Percentiles rank a stretch among this genome's conserved stretches.
Conservation (phyloP, 2,113 vertebrate species). For the Noturus placidus region DNA sequence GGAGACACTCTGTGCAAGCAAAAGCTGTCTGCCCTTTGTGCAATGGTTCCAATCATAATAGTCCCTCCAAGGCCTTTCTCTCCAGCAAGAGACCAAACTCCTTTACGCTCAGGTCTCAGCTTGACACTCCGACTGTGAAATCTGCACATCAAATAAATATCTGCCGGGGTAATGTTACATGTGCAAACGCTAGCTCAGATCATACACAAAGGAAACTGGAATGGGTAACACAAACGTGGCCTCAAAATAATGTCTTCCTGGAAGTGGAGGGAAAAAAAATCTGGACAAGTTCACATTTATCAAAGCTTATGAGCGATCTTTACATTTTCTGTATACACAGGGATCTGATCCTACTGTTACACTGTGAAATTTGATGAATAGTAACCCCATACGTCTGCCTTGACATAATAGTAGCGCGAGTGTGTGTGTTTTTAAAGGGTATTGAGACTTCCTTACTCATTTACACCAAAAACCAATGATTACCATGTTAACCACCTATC, state of each 20-base stretch:
- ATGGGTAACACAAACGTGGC: constrained; percentile 53
- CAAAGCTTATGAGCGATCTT: background rate
- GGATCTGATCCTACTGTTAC: background rate
- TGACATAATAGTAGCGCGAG: constrained; percentile 23
- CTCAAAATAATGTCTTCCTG: constrained; percentile 54
- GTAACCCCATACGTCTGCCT: background rate
- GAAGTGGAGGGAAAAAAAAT: constrained; percentile 20
- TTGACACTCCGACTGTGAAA: constrained; percentile 59
- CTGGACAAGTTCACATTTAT: constrained; percentile 7
- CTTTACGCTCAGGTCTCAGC: constrained; percentile 62
- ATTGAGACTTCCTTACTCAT: background rate
- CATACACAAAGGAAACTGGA: constrained; percentile 63
- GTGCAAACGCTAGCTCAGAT: constrained; percentile 64
- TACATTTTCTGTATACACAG: background rate
- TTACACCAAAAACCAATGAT: constrained; percentile 32
- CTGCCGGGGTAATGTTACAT: constrained; percentile 62
- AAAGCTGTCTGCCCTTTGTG: constrained; percentile 45
- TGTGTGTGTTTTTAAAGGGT: constrained; percentile 11
- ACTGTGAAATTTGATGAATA: background rate
- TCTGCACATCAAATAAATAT: constrained; percentile 74
- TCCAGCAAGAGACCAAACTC: constrained; percentile 66
- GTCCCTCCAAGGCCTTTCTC: constrained; percentile 59
- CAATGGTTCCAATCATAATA: constrained; percentile 65
- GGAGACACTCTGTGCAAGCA: constrained; percentile 11
- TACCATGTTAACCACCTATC: background rate